Evolutionary conservation across 1,140 invertebrate species (phyloP).

Genomic region (Nasonia longicornis): DNA sequence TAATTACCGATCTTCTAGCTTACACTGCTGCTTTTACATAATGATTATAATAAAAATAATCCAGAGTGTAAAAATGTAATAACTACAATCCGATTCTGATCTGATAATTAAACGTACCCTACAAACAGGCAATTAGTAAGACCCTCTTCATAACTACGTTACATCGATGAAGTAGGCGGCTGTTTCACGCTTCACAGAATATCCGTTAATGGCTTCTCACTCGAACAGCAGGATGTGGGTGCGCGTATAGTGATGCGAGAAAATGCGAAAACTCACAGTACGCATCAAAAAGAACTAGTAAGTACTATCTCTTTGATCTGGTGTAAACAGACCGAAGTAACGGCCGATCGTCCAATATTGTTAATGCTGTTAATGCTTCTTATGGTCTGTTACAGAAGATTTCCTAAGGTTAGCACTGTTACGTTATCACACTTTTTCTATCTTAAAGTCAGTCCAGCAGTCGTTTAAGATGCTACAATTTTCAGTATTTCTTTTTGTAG

Average conservation of each 20-base stretch:
- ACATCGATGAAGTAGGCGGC: background rate
- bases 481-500: too few species aligned
- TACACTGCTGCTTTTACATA: background rate
- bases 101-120: background rate
- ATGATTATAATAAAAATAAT: background rate
- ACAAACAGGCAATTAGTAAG: background rate
- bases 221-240: conserved; percentile 2
- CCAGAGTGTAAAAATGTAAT: background rate
- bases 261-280: conserved; percentile 12
- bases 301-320: conserved; percentile 2
- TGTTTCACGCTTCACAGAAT: conserved; percentile 21
- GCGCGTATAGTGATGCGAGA: background rate
- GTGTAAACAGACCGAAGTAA: conserved; percentile 10
- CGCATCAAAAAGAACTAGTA: background rate
- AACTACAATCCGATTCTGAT: background rate
- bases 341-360: background rate
- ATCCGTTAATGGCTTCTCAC: conserved; percentile 12
- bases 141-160: conserved; percentile 20
- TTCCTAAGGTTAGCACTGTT: too few species aligned
- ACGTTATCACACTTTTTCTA: too few species aligned
- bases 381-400: too few species aligned
- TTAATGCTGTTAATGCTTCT: too few species aligned
- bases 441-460: too few species aligned
- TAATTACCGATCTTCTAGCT: background rate
- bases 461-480: too few species aligned